These are phyloP conservation scores for Sinocyclocheilus grahami DNA, from an alignment of 2,113 vertebrate genomes.

Conservation along the genomic window DNA sequence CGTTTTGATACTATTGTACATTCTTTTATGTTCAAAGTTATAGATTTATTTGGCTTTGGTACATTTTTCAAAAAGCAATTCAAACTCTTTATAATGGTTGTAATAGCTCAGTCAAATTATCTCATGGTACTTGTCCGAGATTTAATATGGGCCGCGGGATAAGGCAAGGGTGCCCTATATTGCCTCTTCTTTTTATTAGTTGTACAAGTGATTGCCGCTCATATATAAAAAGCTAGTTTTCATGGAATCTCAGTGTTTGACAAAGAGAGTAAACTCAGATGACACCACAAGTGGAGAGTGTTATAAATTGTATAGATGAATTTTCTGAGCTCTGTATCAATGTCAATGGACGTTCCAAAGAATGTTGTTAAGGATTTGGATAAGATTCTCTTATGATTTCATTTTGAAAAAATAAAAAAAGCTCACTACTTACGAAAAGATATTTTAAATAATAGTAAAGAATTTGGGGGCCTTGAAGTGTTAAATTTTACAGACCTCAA, in stretches of 20 bases:
- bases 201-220: neutral
- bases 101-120: neutral
- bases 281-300: neutral
- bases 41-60: neutral
- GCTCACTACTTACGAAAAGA: neutral
- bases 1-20: neutral
- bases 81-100: neutral
- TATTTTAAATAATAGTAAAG: constrained; percentile 2
- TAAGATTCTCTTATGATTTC: constrained; percentile 14
- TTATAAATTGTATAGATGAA: neutral
- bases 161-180: neutral
- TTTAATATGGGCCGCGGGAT: neutral
- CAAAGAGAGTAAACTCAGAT: neutral
- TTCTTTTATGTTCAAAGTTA: neutral
- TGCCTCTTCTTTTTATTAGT: neutral
- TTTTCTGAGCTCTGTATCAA: neutral
- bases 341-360: neutral
- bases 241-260: neutral
- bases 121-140: neutral
- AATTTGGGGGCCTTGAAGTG: constrained; percentile 8
- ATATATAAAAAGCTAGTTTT: neutral
- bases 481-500: neutral
- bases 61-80: neutral
- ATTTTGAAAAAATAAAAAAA: neutral
- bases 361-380: neutral